A percentile compares a stretch with the other conserved stretches of the same genome.
These are phyloP conservation scores for Platycheirus albimanus DNA, from an alignment of 2,888 invertebrate species.

Conservation along the genomic window DNA sequence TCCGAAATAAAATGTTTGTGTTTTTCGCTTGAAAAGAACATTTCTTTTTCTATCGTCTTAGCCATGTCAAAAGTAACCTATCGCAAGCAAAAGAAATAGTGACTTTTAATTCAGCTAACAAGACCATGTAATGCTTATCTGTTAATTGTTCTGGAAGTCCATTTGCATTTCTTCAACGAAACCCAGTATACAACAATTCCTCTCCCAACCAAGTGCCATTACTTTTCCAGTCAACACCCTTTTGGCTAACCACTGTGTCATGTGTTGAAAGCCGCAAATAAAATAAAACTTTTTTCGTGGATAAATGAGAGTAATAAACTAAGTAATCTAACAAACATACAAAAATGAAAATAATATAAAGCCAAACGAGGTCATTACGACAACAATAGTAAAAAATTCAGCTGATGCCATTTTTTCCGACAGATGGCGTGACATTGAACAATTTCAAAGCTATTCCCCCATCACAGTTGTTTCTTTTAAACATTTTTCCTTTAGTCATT, in stretches of 20 bases:
- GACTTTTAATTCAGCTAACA: slow-evolving; percentile 40
- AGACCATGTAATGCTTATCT: slow-evolving; percentile 54
- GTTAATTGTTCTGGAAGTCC: slow-evolving; percentile 33
- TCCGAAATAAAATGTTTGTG: neutral
- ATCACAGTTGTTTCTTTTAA: slow-evolving; percentile 2
- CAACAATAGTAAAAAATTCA: slow-evolving; percentile 53
- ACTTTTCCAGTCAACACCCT: slow-evolving; percentile 63
- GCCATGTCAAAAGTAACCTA: neutral
- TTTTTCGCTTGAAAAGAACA: neutral
- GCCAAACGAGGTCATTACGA: slow-evolving; percentile 68
- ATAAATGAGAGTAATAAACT: slow-evolving; percentile 67
- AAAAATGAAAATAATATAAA: slow-evolving; percentile 34
- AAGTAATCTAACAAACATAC: slow-evolving; percentile 35
- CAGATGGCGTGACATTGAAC: slow-evolving; percentile 69
- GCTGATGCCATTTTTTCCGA: slow-evolving; percentile 29
- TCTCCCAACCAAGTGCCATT: slow-evolving; percentile 36
- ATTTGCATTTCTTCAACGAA: slow-evolving; percentile 50
- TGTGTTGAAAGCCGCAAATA: slow-evolving; percentile 70
- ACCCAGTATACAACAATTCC: neutral
- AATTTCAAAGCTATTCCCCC: slow-evolving; percentile 53
- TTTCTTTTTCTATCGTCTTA: neutral
- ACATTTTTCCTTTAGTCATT: neutral
- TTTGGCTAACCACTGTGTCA: slow-evolving; percentile 53
- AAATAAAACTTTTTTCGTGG: slow-evolving; percentile 71
- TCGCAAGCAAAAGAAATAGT: slow-evolving; percentile 14